Base-by-base conservation (phyloP, 1,140 invertebrate genomes). In the Scaptomyza hsui region DNA sequence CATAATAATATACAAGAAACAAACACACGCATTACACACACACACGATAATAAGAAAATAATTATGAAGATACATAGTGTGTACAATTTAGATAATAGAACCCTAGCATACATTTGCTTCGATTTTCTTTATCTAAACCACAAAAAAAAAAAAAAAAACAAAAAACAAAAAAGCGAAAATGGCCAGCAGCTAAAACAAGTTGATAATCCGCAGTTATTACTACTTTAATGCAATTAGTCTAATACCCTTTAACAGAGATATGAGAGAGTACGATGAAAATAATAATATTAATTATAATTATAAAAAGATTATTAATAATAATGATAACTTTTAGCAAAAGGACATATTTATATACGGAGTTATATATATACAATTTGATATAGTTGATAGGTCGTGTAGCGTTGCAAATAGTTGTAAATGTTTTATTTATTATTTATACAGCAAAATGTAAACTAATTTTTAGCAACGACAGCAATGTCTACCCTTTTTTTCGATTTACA, bases 171-270 rank as follows among this genome's bases (percentile, higher is more conserved):
- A 0, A 37, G 60, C 56, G 35, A 59, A 45, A 63, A 63, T 77
- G 44, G 55, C 60, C 51, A 35, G 29, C 64, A 67, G 63, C 70
- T 60, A 72, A n/a, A n/a, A 78, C 72, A 82, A 81, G 70, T 81
- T 81, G 81, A 81, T 86, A 77, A 86, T 88, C 82, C 77, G 78
- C 82, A 86, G 81, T 88, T 86, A 86, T 86, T 86, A 88, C 64
- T 86, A 89, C 51, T 79, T 85, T 85, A 89, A 89, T 75, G 60
- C 77, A 63, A 80, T 85, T 89, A 89, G 82, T 82, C 52, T 82
- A 88, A 77, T 78, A 19, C 64, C 45, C 56, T 69, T 51, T 59
- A 15, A 39, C 19, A 53, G 52, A 13, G 47, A 56, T 21, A 68
- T 12, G 47, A 60, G 42, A 48, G 42, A 48, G 45, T 47, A 16